A percentile compares a stretch with the other conserved stretches of the same genome.
Conservation (phyloP, 2,797 vertebrate genomes). For the Erithacus rubecula region DNA sequence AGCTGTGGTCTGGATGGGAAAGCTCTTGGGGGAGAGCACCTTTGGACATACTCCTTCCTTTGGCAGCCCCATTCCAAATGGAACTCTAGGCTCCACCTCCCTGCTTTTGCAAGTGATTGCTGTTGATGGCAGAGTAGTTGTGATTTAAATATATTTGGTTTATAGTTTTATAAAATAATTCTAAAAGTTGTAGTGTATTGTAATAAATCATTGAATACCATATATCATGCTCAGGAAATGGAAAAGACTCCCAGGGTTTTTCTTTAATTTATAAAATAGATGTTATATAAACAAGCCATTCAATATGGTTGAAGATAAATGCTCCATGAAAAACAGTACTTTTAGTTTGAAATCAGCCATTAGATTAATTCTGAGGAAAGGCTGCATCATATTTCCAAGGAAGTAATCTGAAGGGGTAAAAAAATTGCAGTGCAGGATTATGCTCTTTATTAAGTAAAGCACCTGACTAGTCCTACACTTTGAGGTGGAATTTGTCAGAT, state of each 20-base stretch:
- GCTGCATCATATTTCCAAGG: background rate
- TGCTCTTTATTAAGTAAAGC: background rate
- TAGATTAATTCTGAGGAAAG: background rate
- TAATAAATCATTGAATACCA: background rate
- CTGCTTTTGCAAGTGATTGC: background rate
- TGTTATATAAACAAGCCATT: background rate
- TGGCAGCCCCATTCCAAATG: background rate
- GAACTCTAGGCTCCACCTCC: background rate
- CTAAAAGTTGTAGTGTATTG: background rate
- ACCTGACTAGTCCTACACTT: background rate
- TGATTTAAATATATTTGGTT: background rate
- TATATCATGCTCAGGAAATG: background rate
- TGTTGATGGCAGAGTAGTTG: background rate
- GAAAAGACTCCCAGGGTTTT: background rate
- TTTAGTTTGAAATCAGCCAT: background rate
- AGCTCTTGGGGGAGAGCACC: rapidly evolving
- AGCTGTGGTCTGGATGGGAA: rapidly evolving
- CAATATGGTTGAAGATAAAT: background rate
- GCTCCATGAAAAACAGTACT: background rate
- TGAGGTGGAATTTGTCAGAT: background rate
- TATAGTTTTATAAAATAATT: background rate
- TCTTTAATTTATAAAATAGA: background rate
- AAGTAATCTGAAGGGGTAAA: background rate
- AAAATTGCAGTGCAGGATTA: background rate
- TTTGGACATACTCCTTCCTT: background rate